Evolutionary conservation across 2,888 invertebrate species (phyloP), one percentile per base, ranked within the genome.

Genomic region (Drosophila niveifrons): DNA sequence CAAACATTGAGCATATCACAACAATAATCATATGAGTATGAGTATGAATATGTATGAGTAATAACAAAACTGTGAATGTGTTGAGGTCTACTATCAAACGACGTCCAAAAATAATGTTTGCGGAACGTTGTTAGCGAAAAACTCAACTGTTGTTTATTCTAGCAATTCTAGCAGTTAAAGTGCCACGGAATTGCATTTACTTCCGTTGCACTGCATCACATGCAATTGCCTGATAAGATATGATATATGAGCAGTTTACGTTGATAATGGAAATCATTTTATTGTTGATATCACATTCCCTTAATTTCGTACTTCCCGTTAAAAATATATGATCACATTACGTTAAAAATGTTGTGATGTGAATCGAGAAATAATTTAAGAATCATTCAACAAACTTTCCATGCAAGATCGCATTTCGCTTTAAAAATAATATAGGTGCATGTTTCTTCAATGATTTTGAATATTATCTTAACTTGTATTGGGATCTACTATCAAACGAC

Each of bases 101-200:
- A 69, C 76, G 87, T 66, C 71, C 68, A 81, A 70, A 63, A 23
- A 23, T 4, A 23, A 43, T 47, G 39, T 51, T 66, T 67, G 61
- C 63, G 69, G 70, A n/a, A 68, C 81, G 75, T 63, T 77, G 84
- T 88, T 84, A 88, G 89, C 84, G 89, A 88, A 88, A 84, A 84
- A 71, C 63, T 81, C 89, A 77, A 71, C 72, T n/a, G 57, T 13
- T 6, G 15, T 29, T 71, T 86, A 23, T 15, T 83, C 50, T 80
- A 72, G 76, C 78, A 80, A n/a, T 67, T 43, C 23, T 44, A 65
- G 36, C 79, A 68, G 55, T 39, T 10, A 18, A 48, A 55, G 51
- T 57, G 62, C 56, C 17, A 34, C 64, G 53, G 48, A 53, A 70
- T 63, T 56, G 36, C 17, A 59, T 23, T 55, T 66, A 69, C 52